Conservation (phyloP, 2,888 invertebrate species). For the Nyleta sp. region DNA sequence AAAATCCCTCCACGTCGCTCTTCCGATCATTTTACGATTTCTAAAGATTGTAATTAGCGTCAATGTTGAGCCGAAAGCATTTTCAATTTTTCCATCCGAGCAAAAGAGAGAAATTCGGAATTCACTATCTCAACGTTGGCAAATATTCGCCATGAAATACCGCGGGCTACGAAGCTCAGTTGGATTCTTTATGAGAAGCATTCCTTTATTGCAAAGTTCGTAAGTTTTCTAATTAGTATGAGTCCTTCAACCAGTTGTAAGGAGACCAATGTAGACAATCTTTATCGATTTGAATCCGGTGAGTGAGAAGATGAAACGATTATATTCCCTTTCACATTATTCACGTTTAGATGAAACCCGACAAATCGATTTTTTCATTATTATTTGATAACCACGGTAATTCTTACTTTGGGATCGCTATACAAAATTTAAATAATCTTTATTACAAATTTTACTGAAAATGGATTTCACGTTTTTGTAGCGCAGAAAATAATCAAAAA, state of each 20-base stretch:
- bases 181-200: slow-evolving; percentile 44
- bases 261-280: slow-evolving; percentile 30
- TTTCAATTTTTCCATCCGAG: slow-evolving; percentile 26
- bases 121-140: slow-evolving; percentile 30
- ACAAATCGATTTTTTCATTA: too few relatives aligned
- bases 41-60: slow-evolving; percentile 34
- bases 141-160: slow-evolving; percentile 54
- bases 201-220: slow-evolving; percentile 56
- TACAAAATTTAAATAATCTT: too few relatives aligned
- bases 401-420: too few relatives aligned
- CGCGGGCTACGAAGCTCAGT: slow-evolving; percentile 38
- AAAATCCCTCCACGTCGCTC: too few relatives aligned
- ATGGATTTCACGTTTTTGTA: too few relatives aligned
- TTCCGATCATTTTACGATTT: not conserved
- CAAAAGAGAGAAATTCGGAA: slow-evolving; percentile 23
- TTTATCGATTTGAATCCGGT: slow-evolving; percentile 38
- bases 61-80: slow-evolving; percentile 4
- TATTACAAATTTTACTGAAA: too few relatives aligned
- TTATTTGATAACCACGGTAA: too few relatives aligned
- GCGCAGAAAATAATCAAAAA: too few relatives aligned
- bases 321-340: not conserved
- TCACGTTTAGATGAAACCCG: not conserved
- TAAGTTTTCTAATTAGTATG: slow-evolving; percentile 77
- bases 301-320: slow-evolving; percentile 20
- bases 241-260: slow-evolving; percentile 68